phyloP scores from a whole-genome alignment of 2,797 vertebrate species.

The Strix occidentalis region DNA sequence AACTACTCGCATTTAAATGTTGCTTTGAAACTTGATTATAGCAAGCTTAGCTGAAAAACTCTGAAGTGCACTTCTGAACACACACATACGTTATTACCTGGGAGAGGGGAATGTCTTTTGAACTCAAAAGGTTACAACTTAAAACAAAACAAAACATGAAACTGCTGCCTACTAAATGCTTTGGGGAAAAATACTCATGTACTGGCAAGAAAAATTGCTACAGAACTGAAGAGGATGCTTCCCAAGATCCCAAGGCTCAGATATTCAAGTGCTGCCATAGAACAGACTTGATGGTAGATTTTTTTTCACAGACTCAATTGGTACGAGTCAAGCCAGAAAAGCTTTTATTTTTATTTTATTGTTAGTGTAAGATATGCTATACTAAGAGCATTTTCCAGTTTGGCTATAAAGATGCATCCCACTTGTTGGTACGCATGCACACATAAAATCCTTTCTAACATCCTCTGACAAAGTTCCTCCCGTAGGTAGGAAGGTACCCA shows the following conservation, averaged over 20 bases:
- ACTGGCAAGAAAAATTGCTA: neutral
- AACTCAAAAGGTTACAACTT: neutral
- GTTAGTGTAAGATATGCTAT: neutral
- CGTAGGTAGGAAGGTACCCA: neutral
- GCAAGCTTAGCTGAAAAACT: neutral
- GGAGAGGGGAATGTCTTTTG: neutral
- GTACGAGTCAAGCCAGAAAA: neutral
- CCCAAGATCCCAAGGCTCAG: neutral
- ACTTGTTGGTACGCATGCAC: fast-evolving
- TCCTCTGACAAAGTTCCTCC: neutral
- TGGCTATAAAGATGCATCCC: neutral
- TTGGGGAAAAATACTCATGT: neutral
- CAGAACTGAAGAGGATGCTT: neutral
- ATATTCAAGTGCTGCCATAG: neutral
- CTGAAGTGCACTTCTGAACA: neutral
- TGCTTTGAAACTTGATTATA: neutral
- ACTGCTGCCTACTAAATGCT: neutral
- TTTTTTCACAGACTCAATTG: neutral
- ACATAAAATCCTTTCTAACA: neutral
- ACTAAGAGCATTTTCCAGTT: neutral
- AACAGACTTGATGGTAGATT: neutral
- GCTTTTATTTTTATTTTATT: neutral
- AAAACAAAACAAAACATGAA: neutral
- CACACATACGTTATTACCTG: neutral
- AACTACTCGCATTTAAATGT: neutral